phyloP scores from a whole-genome alignment of 2,888 invertebrate species.

The Heliconius ismenius region DNA sequence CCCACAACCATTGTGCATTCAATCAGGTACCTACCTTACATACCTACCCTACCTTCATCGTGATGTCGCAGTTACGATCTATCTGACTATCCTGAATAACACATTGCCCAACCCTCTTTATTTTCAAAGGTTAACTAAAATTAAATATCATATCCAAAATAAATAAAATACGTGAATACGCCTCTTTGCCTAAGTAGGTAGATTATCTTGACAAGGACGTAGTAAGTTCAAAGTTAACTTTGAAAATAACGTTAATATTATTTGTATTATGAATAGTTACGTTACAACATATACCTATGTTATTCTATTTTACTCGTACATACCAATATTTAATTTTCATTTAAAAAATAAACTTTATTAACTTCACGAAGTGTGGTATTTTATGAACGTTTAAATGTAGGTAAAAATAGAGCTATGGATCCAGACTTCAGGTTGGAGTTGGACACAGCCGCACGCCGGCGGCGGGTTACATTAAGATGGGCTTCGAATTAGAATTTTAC shows the following conservation, averaged over 20 bases:
- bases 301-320: too few species aligned
- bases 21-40: too few species aligned
- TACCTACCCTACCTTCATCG: too few species aligned
- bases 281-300: too few species aligned
- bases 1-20: too few species aligned
- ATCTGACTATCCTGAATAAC: too few species aligned
- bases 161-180: neutral
- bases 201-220: neutral
- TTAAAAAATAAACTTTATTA: neutral
- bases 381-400: neutral
- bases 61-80: too few species aligned
- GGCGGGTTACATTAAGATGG: slow-evolving; percentile 50
- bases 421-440: slow-evolving; percentile 15
- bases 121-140: neutral
- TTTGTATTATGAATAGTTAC: too few species aligned
- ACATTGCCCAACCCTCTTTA: neutral
- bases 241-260: neutral
- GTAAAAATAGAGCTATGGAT: slow-evolving; percentile 41
- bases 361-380: neutral
- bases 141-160: neutral
- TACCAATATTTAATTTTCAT: too few species aligned
- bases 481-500: slow-evolving; percentile 79
- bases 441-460: slow-evolving; percentile 45
- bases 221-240: neutral
- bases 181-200: neutral